Base-by-base conservation (phyloP, 1,140 invertebrate species). In the Apis mellifera region DNA sequence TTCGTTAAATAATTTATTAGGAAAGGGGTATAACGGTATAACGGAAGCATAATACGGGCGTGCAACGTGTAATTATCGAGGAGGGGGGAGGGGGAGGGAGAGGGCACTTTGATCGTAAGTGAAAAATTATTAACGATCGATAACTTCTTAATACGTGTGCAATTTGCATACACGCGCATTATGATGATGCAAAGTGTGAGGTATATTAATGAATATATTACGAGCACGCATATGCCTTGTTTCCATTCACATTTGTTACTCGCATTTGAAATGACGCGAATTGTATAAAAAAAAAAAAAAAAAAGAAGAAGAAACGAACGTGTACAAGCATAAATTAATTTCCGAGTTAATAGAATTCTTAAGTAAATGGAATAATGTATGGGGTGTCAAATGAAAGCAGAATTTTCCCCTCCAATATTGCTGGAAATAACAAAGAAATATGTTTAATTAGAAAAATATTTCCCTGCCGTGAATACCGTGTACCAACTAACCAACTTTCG, bases 61-160 rank as follows among this genome's bases (percentile, higher is more conserved):
- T 62, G 26, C 9, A 77, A 55, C 52, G 23, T n/a, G 64, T 32
- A 50, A 19, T 71, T 66, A 57, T 57, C n/a, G 48, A 54, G 23
- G 64, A 48, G 15, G 21, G 54, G n/a, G 32, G 4, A n/a, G n/a
- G 32, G 4, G 23, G 64, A 48, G 15, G 21, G 54, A 17, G 32
- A 0, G 3, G 4, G 4, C 32, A 42, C 32, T 42, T 48, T 42
- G 60, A 48, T 77, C 57, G 54, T 23, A 54, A 15, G 32, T 15
- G 77, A 78, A 79, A 79, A 72, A 64, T 62, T 26, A 71, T 71
- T 71, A 71, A n/a, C 23, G 21, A 26, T 13, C 55, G 52, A 71
- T 71, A 50, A 60, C 32, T 62, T n/a, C n/a, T 17, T 17, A 70
- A 78, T 66, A 52, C 23, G 23, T 60, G 15, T 9, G 9, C 19